Conservation (phyloP, 2,113 vertebrate genomes). For the Amblyopsis rosae region DNA sequence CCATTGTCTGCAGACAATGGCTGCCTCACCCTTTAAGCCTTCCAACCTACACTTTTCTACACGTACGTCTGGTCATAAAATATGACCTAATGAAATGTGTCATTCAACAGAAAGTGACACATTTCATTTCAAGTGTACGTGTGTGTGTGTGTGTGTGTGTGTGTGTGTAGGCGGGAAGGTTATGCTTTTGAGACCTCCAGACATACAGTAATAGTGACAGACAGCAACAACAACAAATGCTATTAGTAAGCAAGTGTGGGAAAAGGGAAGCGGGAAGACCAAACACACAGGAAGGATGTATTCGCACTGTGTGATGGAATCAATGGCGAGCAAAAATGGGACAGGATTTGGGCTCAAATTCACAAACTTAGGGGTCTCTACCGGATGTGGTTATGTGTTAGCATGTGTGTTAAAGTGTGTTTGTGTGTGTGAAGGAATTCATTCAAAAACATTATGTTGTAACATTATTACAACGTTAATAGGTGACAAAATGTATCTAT, state of each 20-base stretch:
- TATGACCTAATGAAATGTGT: background rate
- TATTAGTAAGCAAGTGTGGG: constrained; percentile 17
- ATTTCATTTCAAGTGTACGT: too few species aligned
- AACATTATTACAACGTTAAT: too few species aligned
- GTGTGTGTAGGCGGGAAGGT: too few species aligned
- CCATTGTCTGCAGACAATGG: background rate
- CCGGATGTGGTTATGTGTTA: background rate
- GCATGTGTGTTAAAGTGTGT: too few species aligned
- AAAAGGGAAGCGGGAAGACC: constrained; percentile 32
- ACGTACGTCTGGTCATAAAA: background rate
- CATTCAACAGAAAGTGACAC: too few species aligned
- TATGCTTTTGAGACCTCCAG: too few species aligned
- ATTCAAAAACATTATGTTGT: too few species aligned
- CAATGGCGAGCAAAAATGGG: constrained; percentile 5
- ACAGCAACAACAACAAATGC: background rate
- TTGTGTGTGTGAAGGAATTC: too few species aligned
- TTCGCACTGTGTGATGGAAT: constrained; percentile 19
- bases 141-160: too few species aligned
- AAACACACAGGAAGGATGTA: constrained; percentile 29
- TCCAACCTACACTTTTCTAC: background rate
- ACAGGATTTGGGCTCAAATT: background rate
- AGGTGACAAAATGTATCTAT: too few species aligned
- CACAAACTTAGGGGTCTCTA: too few species aligned
- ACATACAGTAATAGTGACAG: too few species aligned
- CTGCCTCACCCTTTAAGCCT: background rate